phyloP scores from a whole-genome alignment of 1,140 invertebrate genomes.

The Drosophila arawakana region DNA sequence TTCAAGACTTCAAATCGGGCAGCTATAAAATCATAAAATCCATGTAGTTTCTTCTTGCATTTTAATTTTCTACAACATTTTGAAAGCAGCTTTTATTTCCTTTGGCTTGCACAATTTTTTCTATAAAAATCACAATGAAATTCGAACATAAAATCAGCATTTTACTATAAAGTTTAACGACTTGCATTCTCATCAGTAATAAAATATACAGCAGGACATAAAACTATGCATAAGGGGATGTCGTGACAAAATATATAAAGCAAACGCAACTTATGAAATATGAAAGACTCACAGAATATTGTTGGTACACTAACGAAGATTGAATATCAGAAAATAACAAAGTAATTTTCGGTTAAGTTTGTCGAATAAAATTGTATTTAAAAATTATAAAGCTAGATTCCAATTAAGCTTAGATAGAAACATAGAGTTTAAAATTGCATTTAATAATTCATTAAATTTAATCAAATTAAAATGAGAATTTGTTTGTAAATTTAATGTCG shows the following conservation, averaged over 20 bases:
- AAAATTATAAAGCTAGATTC: no score
- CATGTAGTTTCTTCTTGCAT: conserved; percentile 46
- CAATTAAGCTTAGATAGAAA: no score
- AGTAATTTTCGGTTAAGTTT: no score
- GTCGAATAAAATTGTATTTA: no score
- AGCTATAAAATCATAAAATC: conserved; percentile 67
- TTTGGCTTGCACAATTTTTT: conserved; percentile 6
- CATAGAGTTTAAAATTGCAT: no score
- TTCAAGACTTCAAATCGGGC: conserved; percentile 14
- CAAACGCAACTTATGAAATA: conserved; percentile 1
- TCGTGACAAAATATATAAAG: not conserved
- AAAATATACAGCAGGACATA: conserved; percentile 63
- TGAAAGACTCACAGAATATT: not conserved
- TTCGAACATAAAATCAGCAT: conserved; percentile 52
- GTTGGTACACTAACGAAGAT: not conserved
- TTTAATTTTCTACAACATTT: conserved; percentile 9
- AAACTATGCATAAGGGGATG: conserved; percentile 23
- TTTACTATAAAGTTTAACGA: conserved; percentile 65
- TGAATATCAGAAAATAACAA: no score
- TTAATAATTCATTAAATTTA: no score
- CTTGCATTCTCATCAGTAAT: conserved; percentile 63
- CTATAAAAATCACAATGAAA: conserved; percentile 16
- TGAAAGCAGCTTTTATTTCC: conserved; percentile 44
- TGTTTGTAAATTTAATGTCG: no score
- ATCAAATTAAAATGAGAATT: no score